phyloP scores from a whole-genome alignment of 2,888 invertebrate species.

The Pristionchus japonicus region DNA sequence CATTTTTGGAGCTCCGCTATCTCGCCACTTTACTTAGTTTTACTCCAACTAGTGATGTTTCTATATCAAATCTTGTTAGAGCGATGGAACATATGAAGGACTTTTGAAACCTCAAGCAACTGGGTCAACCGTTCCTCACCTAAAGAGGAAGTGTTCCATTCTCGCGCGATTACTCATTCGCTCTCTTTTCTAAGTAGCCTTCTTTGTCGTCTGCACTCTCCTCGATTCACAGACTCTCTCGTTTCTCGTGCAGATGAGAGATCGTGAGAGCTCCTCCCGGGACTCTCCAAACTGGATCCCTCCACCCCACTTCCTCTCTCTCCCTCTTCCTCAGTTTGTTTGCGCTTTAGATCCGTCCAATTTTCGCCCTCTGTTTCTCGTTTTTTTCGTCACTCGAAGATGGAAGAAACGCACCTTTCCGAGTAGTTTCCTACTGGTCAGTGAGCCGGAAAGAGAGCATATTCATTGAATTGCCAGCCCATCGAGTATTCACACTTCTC shows the following conservation, averaged over 20 bases:
- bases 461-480: background rate
- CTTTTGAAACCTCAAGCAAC: background rate
- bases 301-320: background rate
- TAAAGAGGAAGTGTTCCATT: background rate
- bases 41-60: no score
- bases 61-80: no score
- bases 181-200: background rate
- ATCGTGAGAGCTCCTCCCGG: background rate
- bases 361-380: background rate
- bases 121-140: background rate
- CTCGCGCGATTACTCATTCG: background rate
- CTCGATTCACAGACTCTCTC: background rate
- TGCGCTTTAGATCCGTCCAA: conserved; percentile 2
- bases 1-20: no score
- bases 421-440: background rate
- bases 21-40: no score
- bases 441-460: background rate
- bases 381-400: background rate
- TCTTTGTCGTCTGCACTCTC: background rate
- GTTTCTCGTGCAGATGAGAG: background rate
- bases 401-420: background rate
- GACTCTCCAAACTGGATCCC: background rate
- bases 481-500: background rate
- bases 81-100: no score
- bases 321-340: background rate